A percentile compares a stretch with the other conserved stretches of the same genome.
These are phyloP conservation scores for Scyliorhinus canicula DNA, from an alignment of 2,797 vertebrate species.

Conservation along the genomic window DNA sequence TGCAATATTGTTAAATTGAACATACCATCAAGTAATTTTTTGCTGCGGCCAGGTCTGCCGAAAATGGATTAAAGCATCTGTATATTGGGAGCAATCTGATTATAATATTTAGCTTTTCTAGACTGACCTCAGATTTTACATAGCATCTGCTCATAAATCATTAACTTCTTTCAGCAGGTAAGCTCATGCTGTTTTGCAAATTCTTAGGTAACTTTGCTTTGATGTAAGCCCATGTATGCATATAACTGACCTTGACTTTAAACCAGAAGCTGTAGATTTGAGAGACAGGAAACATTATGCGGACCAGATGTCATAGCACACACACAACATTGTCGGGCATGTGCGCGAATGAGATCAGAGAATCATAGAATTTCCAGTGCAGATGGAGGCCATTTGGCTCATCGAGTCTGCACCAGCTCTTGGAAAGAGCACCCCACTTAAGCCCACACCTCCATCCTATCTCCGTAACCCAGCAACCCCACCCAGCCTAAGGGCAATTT, in stretches of 20 bases:
- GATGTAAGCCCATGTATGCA: background rate
- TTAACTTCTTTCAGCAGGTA: conserved; percentile 9
- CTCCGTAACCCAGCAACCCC: too few species aligned
- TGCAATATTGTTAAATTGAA: background rate
- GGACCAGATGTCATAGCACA: too few species aligned
- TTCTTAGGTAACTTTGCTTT: background rate
- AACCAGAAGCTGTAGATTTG: background rate
- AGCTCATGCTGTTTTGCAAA: background rate
- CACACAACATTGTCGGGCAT: too few species aligned
- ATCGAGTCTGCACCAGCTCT: too few species aligned
- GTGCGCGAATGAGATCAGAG: too few species aligned
- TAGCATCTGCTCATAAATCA: conserved; percentile 8
- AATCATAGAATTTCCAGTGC: too few species aligned
- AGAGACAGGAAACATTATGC: background rate
- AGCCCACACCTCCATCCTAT: too few species aligned
- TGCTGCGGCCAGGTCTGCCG: background rate
- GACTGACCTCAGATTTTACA: background rate
- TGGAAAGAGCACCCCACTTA: too few species aligned
- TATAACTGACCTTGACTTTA: background rate
- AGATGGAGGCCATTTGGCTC: too few species aligned
- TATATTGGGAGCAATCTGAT: background rate
- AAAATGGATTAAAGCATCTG: background rate
- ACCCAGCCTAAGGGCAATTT: too few species aligned
- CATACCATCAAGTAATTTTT: background rate
- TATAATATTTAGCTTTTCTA: conserved; percentile 5